phyloP scores from a whole-genome alignment of 2,888 invertebrate species.

The Orchesellides sinensis region DNA sequence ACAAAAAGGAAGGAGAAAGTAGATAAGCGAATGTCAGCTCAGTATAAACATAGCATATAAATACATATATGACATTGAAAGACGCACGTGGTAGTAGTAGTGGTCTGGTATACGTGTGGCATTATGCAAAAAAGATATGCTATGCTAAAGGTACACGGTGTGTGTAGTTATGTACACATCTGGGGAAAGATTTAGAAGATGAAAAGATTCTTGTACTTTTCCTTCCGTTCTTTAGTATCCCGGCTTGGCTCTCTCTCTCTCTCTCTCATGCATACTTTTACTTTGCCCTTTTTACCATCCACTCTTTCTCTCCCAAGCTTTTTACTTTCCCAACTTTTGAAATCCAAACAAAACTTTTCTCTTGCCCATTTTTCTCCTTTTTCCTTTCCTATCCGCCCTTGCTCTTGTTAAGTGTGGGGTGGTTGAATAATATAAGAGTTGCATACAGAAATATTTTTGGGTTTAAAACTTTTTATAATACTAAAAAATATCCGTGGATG shows the following conservation, averaged over 20 bases:
- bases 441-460: too few relatives aligned
- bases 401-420: too few relatives aligned
- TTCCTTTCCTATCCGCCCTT: conserved; percentile 23
- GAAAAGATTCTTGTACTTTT: not conserved
- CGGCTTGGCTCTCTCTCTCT: not conserved
- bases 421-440: too few relatives aligned
- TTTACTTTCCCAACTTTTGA: conserved; percentile 55
- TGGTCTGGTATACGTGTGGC: too few relatives aligned
- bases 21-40: conserved; percentile 11
- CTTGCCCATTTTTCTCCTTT: too few relatives aligned
- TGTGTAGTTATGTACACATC: not conserved
- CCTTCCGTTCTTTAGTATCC: not conserved
- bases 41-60: not conserved
- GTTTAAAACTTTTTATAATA: too few relatives aligned
- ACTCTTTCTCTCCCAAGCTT: not conserved
- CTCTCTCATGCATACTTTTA: not conserved
- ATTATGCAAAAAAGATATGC: conserved; percentile 19
- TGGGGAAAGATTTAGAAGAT: not conserved
- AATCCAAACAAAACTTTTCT: conserved; percentile 70
- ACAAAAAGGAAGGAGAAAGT: not conserved
- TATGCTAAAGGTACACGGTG: not conserved
- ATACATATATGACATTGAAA: not conserved
- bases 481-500: not conserved
- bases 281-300: conserved; percentile 1
- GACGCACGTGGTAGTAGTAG: too few relatives aligned